Evolutionary conservation across 1,140 invertebrate genomes (phyloP).

Genomic region (Parapsyche elsis): DNA sequence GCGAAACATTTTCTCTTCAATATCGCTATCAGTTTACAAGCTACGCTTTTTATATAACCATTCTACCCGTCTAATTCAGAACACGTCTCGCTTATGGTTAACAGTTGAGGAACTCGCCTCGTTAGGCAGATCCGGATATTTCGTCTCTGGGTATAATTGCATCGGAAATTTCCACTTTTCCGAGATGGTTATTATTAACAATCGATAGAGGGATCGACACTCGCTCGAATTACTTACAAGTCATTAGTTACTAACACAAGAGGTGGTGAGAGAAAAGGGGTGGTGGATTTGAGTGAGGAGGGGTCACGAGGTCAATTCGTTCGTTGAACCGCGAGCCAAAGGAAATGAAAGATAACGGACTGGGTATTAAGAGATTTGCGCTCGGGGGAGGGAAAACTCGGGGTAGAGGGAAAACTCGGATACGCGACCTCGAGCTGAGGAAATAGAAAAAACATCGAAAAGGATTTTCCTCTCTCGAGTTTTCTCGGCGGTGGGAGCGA

Average conservation of each 20-base stretch:
- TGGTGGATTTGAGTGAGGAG: not conserved
- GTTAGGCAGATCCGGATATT: too few relatives aligned
- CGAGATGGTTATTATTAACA: not conserved
- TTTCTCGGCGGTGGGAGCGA: not conserved
- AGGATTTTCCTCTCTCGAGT: not conserved
- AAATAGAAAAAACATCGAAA: not conserved
- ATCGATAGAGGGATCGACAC: not conserved
- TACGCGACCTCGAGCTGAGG: not conserved
- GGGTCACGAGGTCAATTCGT: not conserved
- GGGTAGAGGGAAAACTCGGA: slow-evolving; percentile 2
- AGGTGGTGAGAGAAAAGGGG: not conserved
- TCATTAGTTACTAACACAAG: not conserved
- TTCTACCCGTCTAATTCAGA: too few relatives aligned
- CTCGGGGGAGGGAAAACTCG: not conserved
- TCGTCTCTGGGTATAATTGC: too few relatives aligned
- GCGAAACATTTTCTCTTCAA: not conserved
- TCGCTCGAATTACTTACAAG: not conserved
- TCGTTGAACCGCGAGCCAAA: slow-evolving; percentile 17
- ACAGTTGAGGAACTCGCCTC: too few relatives aligned
- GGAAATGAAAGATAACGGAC: slow-evolving; percentile 35
- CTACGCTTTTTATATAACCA: too few relatives aligned
- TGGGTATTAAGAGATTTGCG: slow-evolving; percentile 26
- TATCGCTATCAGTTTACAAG: not conserved
- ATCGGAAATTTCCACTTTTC: not conserved
- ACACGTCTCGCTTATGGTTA: too few relatives aligned